Conservation (phyloP, 2,113 vertebrate species). For the Prunella fulvescens region DNA sequence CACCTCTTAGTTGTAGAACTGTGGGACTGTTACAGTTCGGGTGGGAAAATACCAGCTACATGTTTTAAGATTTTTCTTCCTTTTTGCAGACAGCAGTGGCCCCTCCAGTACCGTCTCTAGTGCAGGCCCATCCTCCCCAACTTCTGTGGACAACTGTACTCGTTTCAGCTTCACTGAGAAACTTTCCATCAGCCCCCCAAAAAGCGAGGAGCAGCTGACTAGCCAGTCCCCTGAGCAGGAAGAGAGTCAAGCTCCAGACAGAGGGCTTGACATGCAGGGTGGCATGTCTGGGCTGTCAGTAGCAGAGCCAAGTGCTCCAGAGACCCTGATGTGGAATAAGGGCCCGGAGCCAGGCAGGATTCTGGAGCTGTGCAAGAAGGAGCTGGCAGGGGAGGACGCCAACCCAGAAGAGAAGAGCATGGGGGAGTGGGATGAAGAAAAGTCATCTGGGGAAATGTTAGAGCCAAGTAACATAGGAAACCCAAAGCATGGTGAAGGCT, state of each 20-base stretch:
- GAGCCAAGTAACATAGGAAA: background rate
- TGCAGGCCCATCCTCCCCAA: slow-evolving; percentile 91
- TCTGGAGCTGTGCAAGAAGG: background rate
- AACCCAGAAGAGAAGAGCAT: background rate
- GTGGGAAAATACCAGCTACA: background rate
- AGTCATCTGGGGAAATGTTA: background rate
- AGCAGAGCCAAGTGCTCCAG: background rate
- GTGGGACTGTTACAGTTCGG: background rate
- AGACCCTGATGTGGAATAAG: background rate
- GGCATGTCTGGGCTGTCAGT: background rate
- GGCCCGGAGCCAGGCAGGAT: background rate
- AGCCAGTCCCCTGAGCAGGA: background rate
- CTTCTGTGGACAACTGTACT: slow-evolving; percentile 80
- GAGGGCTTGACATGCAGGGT: background rate
- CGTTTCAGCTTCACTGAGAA: slow-evolving; percentile 90
- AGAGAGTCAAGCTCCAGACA: background rate
- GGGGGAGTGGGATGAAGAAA: background rate
- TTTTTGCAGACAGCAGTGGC: slow-evolving; percentile 92
- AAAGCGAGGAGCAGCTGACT: slow-evolving; percentile 75
- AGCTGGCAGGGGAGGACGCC: background rate
- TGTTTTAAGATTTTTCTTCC: background rate
- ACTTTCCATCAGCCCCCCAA: slow-evolving; percentile 73
- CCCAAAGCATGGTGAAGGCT: background rate
- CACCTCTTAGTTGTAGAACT: background rate
- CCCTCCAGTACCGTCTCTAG: slow-evolving; percentile 95